Evolutionary conservation across 2,888 invertebrate species (phyloP).

Genomic region (Nomada hirtipes): DNA sequence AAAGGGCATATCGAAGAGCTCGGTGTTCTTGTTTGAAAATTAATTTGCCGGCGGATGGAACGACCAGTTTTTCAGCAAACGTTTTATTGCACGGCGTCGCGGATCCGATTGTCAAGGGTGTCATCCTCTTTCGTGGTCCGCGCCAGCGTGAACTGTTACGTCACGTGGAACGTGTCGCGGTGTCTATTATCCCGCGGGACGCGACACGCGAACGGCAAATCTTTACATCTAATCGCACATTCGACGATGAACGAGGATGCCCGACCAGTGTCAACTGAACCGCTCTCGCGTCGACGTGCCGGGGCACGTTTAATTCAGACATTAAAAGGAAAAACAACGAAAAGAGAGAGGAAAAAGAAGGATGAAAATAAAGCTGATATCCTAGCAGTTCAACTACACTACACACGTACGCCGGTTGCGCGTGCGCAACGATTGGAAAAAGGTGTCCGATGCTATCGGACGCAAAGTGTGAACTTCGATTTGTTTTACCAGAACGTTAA

Average conservation of each 20-base stretch:
- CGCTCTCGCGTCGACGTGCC: neutral
- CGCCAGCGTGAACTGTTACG: neutral
- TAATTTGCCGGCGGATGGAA: conserved; percentile 66
- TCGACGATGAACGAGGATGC: neutral
- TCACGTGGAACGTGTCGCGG: neutral
- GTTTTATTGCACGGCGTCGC: conserved; percentile 55
- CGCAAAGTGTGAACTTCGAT: neutral
- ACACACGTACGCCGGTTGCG: neutral
- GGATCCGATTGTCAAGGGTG: conserved; percentile 57
- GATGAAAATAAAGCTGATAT: no score
- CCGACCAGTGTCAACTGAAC: neutral
- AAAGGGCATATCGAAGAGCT: conserved; percentile 58
- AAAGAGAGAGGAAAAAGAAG: no score
- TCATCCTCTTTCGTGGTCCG: neutral
- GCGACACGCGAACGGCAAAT: neutral
- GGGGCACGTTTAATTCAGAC: neutral
- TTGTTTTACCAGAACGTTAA: neutral
- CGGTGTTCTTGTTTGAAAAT: conserved; percentile 68
- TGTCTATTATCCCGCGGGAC: neutral
- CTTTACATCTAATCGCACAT: neutral
- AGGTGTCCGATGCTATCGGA: neutral
- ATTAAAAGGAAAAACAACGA: no score
- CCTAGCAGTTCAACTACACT: neutral
- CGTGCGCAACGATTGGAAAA: neutral
- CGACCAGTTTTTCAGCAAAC: conserved; percentile 66